Conservation (phyloP, 2,113 vertebrate genomes). For the Strix uralensis region DNA sequence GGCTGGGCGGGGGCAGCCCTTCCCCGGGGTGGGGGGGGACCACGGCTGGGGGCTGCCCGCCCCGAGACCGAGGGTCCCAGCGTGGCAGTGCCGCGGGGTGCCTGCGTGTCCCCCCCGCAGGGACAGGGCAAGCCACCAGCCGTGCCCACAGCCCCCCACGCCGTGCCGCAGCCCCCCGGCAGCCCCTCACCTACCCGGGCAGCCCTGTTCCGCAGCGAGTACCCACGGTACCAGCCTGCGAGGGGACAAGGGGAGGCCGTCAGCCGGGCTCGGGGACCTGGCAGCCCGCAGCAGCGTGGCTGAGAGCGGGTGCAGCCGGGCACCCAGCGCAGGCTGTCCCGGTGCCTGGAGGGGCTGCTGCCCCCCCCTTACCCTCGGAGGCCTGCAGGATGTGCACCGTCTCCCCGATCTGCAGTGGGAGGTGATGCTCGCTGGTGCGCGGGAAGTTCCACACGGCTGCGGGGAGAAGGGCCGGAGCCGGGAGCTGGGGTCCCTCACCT, state of each 20-base stretch:
- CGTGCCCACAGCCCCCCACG: fast-evolving
- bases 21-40: background rate
- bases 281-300: fast-evolving
- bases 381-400: slow-evolving; percentile 51
- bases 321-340: too few relatives aligned
- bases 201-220: slow-evolving; percentile 49
- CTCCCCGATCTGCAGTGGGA: slow-evolving; percentile 60
- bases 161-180: fast-evolving
- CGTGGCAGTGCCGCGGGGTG: background rate
- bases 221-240: slow-evolving; percentile 62
- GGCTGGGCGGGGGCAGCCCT: background rate
- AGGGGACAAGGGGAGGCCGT: background rate
- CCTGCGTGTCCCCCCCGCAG: background rate
- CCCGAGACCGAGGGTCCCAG: background rate
- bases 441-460: slow-evolving; percentile 60
- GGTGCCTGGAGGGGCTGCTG: fast-evolving
- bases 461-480: background rate
- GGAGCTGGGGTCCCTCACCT: background rate
- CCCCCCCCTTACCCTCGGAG: slow-evolving; percentile 11
- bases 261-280: background rate
- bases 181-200: slow-evolving; percentile 20
- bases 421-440: slow-evolving; percentile 39
- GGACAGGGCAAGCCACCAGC: background rate
- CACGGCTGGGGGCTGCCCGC: background rate
- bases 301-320: background rate